A percentile compares a stretch with the other conserved stretches of the same genome.
Evolutionary conservation across 2,113 vertebrate genomes (phyloP).

Genomic region (Odontophorus gujanensis): DNA sequence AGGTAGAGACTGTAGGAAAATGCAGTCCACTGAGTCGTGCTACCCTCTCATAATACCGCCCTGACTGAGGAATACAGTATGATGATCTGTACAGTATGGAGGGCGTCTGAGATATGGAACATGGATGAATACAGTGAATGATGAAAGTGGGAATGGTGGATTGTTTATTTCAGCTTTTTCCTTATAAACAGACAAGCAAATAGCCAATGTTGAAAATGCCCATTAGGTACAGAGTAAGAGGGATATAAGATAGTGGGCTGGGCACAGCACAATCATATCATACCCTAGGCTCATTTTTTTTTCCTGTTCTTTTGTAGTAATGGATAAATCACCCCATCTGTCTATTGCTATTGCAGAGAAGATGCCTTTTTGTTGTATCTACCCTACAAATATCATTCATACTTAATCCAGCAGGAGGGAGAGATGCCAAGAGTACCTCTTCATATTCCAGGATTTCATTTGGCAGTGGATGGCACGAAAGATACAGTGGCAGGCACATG

Average conservation of each 20-base stretch:
- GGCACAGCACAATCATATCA: background rate
- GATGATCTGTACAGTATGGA: slow-evolving; percentile 70
- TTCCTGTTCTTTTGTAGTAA: background rate
- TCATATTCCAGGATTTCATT: background rate
- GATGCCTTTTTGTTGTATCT: background rate
- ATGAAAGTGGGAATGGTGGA: slow-evolving; percentile 47
- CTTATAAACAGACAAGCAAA: slow-evolving; percentile 57
- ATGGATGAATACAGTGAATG: slow-evolving; percentile 54
- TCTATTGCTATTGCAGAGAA: background rate
- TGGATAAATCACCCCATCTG: background rate
- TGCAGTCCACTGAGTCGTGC: background rate
- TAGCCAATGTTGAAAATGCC: slow-evolving; percentile 8
- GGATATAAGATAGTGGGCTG: background rate
- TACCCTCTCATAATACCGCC: background rate
- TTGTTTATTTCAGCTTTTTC: slow-evolving; percentile 4
- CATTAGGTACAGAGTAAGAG: slow-evolving; percentile 19
- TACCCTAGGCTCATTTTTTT: background rate
- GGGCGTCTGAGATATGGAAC: slow-evolving; percentile 47
- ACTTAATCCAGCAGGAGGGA: background rate
- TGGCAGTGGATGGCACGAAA: background rate
- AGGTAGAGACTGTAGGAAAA: background rate
- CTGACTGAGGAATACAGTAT: slow-evolving; percentile 60
- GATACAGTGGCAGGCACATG: background rate
- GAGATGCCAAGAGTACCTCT: background rate
- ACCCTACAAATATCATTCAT: background rate